Conservation (phyloP, 2,113 vertebrate species). For the Gadus chalcogrammus region DNA sequence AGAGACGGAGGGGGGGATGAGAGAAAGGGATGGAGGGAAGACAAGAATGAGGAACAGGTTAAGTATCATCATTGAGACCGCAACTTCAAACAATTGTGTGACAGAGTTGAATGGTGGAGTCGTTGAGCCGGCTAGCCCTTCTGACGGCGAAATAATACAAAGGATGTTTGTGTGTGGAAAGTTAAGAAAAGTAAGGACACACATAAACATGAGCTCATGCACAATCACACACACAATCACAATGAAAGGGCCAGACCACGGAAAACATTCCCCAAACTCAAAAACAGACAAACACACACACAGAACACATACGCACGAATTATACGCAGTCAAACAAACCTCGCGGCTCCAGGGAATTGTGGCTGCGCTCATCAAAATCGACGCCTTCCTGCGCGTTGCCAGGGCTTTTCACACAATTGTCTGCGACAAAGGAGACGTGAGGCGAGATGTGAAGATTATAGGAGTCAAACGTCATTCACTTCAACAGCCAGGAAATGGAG, state of each 20-base stretch:
- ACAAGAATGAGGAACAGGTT: too few species aligned
- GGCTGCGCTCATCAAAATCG: conserved; percentile 95
- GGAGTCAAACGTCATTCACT: conserved; percentile 51
- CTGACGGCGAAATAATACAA: too few species aligned
- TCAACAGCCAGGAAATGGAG: neutral
- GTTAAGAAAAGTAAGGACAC: too few species aligned
- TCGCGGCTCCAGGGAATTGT: conserved; percentile 99
- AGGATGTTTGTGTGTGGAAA: too few species aligned
- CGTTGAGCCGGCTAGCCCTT: too few species aligned
- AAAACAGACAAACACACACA: neutral
- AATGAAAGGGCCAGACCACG: neutral
- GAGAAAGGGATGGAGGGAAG: neutral
- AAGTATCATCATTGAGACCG: too few species aligned
- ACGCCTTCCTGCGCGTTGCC: conserved; percentile 92
- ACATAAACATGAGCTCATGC: neutral
- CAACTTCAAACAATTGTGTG: too few species aligned
- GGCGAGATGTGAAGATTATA: conserved; percentile 59
- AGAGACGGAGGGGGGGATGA: neutral
- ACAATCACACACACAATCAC: neutral
- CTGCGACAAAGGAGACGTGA: conserved; percentile 78
- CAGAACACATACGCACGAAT: neutral
- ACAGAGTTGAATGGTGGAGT: too few species aligned
- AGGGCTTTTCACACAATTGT: conserved; percentile 95
- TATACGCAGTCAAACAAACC: conserved; percentile 80
- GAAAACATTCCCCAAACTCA: neutral